These are phyloP conservation scores for Anguilla obscura DNA, from an alignment of 2,797 vertebrate genomes.

Conservation along the genomic window DNA sequence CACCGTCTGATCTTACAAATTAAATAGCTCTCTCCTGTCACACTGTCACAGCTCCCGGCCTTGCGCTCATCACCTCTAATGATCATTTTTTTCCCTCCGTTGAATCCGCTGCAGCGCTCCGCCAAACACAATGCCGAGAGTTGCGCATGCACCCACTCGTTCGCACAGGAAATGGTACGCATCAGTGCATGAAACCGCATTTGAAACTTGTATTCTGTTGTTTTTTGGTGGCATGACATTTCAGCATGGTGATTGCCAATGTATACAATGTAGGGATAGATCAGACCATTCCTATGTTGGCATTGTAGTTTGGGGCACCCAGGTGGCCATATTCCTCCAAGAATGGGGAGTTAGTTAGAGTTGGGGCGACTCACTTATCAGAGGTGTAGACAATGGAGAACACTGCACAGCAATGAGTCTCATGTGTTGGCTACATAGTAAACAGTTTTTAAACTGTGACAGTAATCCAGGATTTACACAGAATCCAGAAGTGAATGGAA, in stretches of 20 bases:
- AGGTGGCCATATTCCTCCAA: not conserved
- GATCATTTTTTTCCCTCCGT: conserved; percentile 65
- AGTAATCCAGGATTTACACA: not conserved
- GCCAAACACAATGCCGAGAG: conserved; percentile 53
- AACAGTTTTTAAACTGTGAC: not conserved
- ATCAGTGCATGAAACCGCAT: not conserved
- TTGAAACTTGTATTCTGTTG: not conserved
- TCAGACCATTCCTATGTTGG: not conserved
- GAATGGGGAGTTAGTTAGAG: not conserved
- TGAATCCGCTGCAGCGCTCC: conserved; percentile 53
- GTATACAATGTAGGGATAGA: not conserved
- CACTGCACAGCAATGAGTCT: not conserved
- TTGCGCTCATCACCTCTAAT: conserved; percentile 77
- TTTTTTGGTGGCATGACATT: not conserved
- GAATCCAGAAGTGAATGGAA: not conserved
- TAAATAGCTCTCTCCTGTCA: conserved; percentile 81
- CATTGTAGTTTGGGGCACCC: not conserved
- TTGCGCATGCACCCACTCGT: not conserved
- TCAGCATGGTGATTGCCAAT: not conserved
- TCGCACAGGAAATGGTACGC: not conserved
- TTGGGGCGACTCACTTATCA: not conserved
- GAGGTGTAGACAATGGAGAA: too few species aligned
- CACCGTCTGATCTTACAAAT: conserved; percentile 81
- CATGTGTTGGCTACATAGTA: not conserved
- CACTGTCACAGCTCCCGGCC: conserved; percentile 68